These are phyloP conservation scores for Pyrrhura leucotis DNA, from an alignment of 2,797 vertebrate species.

Conservation along the genomic window DNA sequence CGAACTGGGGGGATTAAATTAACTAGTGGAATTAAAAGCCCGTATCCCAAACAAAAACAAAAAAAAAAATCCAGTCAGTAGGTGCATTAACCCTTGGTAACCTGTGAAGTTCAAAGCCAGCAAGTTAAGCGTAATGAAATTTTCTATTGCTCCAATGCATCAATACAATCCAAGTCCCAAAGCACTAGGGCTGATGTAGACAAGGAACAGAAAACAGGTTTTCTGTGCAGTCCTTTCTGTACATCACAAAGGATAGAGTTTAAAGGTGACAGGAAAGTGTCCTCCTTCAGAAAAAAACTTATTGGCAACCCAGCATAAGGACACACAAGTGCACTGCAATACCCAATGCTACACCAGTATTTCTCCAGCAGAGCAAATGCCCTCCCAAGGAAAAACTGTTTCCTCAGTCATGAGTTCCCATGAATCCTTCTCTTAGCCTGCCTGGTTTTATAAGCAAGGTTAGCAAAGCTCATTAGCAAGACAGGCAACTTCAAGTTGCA, in stretches of 20 bases:
- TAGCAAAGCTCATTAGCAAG: constrained; percentile 36
- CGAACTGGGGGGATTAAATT: constrained; percentile 28
- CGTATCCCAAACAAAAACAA: neutral
- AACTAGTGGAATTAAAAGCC: constrained; percentile 38
- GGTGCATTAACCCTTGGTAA: neutral
- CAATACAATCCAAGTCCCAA: neutral
- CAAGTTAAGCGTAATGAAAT: neutral
- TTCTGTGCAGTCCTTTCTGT: neutral
- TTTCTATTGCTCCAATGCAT: neutral
- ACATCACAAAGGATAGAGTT: neutral
- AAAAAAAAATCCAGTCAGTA: neutral
- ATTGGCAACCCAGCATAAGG: neutral
- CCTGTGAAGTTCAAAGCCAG: neutral
- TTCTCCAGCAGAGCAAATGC: neutral
- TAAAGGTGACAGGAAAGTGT: neutral
- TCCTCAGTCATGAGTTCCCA: neutral
- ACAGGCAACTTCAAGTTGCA: constrained; percentile 14
- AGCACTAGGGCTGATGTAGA: neutral
- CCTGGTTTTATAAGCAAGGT: neutral
- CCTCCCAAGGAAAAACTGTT: neutral
- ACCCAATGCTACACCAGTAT: neutral
- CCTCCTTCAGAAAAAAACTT: neutral
- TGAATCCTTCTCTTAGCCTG: neutral
- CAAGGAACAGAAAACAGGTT: neutral
- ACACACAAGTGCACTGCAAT: rapidly evolving